Evolutionary conservation across 2,797 vertebrate genomes (phyloP).

Genomic region (Lagodon rhomboides): DNA sequence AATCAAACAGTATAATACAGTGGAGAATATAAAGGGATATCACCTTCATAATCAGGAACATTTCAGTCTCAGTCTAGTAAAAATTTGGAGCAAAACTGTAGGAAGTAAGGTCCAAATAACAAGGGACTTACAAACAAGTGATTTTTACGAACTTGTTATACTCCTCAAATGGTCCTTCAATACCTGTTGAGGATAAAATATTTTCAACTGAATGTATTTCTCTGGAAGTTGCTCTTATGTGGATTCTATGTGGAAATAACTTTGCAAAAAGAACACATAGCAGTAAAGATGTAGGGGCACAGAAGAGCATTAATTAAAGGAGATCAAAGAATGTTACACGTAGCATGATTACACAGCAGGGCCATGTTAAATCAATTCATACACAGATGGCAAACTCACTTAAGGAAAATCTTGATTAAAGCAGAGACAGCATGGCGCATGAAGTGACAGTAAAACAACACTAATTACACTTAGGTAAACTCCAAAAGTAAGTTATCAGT

Average conservation of each 20-base stretch:
- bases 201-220: conserved; percentile 86
- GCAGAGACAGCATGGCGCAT: conserved; percentile 53
- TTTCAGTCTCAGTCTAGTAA: conserved; percentile 79
- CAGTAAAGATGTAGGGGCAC: conserved; percentile 70
- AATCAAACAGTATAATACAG: conserved; percentile 73
- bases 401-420: conserved; percentile 32
- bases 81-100: conserved; percentile 85
- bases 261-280: conserved; percentile 81
- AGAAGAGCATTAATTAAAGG: conserved; percentile 72
- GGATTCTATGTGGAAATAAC: conserved; percentile 82
- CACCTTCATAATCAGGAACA: conserved; percentile 80
- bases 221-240: conserved; percentile 78
- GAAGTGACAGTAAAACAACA: conserved; percentile 31
- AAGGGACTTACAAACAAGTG: conserved; percentile 87
- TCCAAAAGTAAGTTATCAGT: too few relatives aligned
- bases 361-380: conserved; percentile 57
- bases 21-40: conserved; percentile 76
- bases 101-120: conserved; percentile 87
- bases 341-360: conserved; percentile 68
- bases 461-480: neutral
- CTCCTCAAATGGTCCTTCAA: conserved; percentile 89
- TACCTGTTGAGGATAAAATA: conserved; percentile 90
- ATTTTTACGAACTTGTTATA: conserved; percentile 87
- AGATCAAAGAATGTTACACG: conserved; percentile 67
- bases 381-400: conserved; percentile 64